phyloP scores from a whole-genome alignment of 2,113 vertebrate genomes.

The Alethe castanea region DNA sequence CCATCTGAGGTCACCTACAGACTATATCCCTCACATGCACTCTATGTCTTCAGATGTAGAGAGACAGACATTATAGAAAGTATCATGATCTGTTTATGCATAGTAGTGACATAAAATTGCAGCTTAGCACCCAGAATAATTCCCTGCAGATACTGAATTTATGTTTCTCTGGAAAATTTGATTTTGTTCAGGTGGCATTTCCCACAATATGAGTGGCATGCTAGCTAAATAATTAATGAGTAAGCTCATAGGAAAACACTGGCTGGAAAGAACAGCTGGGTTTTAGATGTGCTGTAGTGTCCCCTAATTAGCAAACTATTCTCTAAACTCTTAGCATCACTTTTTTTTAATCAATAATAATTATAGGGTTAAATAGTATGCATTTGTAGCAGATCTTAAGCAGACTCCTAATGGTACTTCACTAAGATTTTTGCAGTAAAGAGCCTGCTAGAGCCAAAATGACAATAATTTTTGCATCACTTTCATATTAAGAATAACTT shows the following conservation, averaged over 20 bases:
- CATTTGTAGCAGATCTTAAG: neutral
- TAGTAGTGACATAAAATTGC: neutral
- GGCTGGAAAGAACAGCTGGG: neutral
- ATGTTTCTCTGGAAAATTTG: neutral
- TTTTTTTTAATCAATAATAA: neutral
- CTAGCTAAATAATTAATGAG: neutral
- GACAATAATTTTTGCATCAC: neutral
- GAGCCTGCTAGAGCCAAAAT: neutral
- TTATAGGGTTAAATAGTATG: neutral
- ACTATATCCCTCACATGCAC: neutral
- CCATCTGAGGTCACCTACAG: neutral
- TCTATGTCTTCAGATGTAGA: neutral
- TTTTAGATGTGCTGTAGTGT: neutral
- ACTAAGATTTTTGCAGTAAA: neutral
- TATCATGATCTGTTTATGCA: neutral
- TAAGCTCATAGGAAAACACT: neutral
- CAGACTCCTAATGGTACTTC: neutral
- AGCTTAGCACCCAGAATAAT: neutral
- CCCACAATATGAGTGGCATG: accelerated
- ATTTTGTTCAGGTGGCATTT: neutral
- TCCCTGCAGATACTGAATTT: neutral
- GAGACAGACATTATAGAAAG: neutral
- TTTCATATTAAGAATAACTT: neutral
- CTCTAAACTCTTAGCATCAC: neutral
- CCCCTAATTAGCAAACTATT: neutral